Conservation (phyloP, 1,140 invertebrate species). For the Hylaeus volcanicus region DNA sequence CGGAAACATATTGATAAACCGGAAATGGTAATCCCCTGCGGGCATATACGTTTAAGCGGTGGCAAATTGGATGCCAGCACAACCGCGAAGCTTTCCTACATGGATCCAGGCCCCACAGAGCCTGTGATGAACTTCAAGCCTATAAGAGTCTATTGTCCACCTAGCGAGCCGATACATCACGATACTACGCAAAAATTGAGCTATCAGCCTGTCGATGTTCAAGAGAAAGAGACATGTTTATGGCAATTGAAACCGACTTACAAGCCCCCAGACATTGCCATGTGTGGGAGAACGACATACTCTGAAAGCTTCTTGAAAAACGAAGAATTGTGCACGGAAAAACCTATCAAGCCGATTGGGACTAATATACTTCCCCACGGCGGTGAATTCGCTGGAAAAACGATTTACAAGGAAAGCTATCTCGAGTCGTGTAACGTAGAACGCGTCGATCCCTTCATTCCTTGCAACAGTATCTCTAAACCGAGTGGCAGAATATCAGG, state of each 20-base stretch:
- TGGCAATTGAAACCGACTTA: constrained; percentile 73
- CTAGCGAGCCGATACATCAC: constrained; percentile 80
- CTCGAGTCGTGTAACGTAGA: constrained; percentile 48
- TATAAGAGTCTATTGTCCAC: constrained; percentile 78
- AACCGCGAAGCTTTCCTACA: constrained; percentile 69
- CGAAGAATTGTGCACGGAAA: constrained; percentile 37
- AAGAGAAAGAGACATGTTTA: constrained; percentile 66
- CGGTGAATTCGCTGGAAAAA: constrained; percentile 65
- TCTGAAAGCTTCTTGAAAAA: constrained; percentile 70
- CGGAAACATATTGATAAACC: constrained; percentile 81
- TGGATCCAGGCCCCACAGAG: constrained; percentile 62
- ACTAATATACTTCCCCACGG: constrained; percentile 54
- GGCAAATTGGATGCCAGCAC: constrained; percentile 72
- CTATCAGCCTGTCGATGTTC: constrained; percentile 68
- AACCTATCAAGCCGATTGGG: constrained; percentile 63
- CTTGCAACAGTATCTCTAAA: constrained; percentile 64
- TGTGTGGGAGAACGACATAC: constrained; percentile 74
- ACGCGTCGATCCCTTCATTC: constrained; percentile 63
- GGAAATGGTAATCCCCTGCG: constrained; percentile 74
- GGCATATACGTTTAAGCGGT: constrained; percentile 75
- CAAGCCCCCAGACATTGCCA: constrained; percentile 62
- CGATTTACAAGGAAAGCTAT: constrained; percentile 75
- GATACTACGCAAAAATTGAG: constrained; percentile 74
- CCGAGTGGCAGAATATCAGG: constrained; percentile 69
- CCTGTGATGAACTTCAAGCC: constrained; percentile 81